Evolutionary conservation across 2,888 invertebrate genomes (phyloP).

Genomic region (Ditula angustiorana): DNA sequence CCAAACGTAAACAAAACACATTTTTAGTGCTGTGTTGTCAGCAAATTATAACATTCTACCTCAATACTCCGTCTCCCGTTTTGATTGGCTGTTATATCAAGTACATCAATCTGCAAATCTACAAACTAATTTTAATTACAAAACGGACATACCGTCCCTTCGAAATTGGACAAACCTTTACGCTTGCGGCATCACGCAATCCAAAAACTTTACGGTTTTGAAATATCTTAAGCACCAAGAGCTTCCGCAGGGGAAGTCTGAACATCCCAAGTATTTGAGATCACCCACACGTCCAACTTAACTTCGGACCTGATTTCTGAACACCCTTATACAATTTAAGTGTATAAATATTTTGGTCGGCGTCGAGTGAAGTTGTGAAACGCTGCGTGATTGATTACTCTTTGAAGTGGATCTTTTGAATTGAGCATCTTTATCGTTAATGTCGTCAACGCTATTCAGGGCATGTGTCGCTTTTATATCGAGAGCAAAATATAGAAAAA

Average conservation of each 20-base stretch:
- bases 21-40: too few relatives aligned
- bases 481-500: conserved; percentile 23
- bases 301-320: conserved; percentile 1
- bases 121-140: background rate
- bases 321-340: conserved; percentile 14
- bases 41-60: too few relatives aligned
- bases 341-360: conserved; percentile 34
- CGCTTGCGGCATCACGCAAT: conserved; percentile 15
- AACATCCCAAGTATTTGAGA: conserved; percentile 19
- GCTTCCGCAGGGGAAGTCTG: conserved; percentile 14
- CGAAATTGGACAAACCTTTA: conserved; percentile 18
- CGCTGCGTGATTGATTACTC: conserved; percentile 61
- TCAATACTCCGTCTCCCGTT: too few relatives aligned
- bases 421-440: conserved; percentile 41
- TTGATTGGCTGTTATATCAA: too few relatives aligned
- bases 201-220: conserved; percentile 22
- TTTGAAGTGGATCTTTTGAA: conserved; percentile 45
- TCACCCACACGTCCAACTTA: conserved; percentile 15
- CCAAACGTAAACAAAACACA: too few relatives aligned
- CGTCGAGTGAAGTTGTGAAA: conserved; percentile 56
- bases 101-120: too few relatives aligned
- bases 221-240: conserved; percentile 32
- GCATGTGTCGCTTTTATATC: conserved; percentile 36
- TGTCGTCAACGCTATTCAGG: conserved; percentile 39
- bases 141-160: conserved; percentile 8